A percentile compares a stretch with the other conserved stretches of the same genome.
phyloP scores from a whole-genome alignment of 2,113 vertebrate genomes.

The Narcine bancroftii region DNA sequence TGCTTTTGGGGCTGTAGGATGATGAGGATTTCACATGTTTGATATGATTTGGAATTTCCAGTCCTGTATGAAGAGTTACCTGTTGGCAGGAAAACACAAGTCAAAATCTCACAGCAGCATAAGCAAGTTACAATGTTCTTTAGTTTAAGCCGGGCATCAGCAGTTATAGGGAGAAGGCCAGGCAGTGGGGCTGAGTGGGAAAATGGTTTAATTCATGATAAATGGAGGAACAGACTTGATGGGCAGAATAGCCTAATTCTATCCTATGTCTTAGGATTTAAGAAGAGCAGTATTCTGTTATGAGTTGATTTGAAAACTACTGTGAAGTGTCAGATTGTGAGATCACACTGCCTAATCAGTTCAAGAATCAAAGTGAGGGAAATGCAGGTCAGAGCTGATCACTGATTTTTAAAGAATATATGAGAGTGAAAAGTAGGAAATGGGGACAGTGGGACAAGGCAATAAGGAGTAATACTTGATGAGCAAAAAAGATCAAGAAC shows the following conservation, averaged over 20 bases:
- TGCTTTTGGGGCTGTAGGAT: conserved; percentile 13
- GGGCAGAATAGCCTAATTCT: too few relatives aligned
- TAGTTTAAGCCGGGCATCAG: too few relatives aligned
- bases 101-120: background rate
- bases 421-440: background rate
- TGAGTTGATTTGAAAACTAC: background rate
- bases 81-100: background rate
- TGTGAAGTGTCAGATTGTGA: background rate
- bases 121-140: background rate
- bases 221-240: too few relatives aligned
- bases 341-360: background rate
- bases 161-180: too few relatives aligned
- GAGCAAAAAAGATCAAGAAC: background rate
- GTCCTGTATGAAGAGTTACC: conserved; percentile 30
- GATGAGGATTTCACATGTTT: conserved; percentile 22
- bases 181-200: too few relatives aligned
- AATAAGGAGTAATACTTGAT: background rate
- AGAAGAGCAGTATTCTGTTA: background rate
- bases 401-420: background rate
- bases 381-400: background rate
- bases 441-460: background rate
- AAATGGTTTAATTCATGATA: too few relatives aligned
- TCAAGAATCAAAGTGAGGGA: background rate
- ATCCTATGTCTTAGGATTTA: too few relatives aligned
- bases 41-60: conserved; percentile 36